Percentiles rank a stretch among this genome's conserved stretches.
Conservation (phyloP, 2,888 invertebrate species). For the Muschampia plurimacula region DNA sequence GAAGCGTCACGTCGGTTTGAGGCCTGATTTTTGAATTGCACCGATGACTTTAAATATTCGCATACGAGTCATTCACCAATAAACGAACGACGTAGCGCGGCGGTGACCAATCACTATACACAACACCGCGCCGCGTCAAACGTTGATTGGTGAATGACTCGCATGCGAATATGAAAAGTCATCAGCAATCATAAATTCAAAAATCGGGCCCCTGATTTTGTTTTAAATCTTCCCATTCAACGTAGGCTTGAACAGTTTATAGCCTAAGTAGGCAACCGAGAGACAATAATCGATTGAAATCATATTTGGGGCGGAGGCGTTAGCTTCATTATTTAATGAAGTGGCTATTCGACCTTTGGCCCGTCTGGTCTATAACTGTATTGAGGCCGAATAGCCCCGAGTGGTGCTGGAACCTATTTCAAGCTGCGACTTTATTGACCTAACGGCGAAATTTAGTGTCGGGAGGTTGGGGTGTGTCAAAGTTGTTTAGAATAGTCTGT, state of each 20-base stretch:
- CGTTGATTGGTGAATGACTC: no score
- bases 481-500: background rate
- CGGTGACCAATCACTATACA: no score
- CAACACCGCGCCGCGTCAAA: no score
- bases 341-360: background rate
- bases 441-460: background rate
- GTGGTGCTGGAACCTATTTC: conserved; percentile 40
- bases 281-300: background rate
- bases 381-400: conserved; percentile 46
- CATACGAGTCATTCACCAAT: no score
- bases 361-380: conserved; percentile 45
- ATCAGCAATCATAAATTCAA: no score
- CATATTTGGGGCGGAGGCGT: background rate
- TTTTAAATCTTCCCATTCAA: no score
- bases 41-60: no score
- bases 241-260: background rate
- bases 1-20: no score
- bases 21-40: no score
- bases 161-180: no score
- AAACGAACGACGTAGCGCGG: no score
- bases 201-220: no score
- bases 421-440: conserved; percentile 7
- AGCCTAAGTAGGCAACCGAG: background rate
- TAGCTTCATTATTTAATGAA: background rate
- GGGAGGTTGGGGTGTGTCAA: background rate